Conservation (phyloP, 2,113 vertebrate species). For the Laterallus jamaicensis region DNA sequence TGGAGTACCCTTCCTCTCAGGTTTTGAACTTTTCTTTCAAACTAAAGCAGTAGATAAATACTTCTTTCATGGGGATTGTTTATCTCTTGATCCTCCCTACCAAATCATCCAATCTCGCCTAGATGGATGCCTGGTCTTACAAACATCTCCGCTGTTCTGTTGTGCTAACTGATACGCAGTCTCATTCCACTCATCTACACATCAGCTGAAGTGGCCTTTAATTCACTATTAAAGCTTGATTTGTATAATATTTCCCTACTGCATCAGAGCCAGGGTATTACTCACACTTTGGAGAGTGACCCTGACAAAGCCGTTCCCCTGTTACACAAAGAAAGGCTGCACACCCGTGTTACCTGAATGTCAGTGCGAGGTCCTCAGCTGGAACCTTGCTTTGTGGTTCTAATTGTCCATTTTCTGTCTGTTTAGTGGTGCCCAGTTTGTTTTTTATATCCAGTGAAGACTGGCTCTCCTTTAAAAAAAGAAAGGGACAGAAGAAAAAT, state of each 20-base stretch:
- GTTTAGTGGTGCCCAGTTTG: conserved; percentile 83
- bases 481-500: not conserved
- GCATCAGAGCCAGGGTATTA: not conserved
- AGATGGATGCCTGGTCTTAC: not conserved
- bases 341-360: conserved; percentile 81
- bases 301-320: not conserved
- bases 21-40: not conserved
- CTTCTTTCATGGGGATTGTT: not conserved
- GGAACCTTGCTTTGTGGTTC: conserved; percentile 85
- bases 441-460: conserved; percentile 89
- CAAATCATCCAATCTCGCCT: not conserved
- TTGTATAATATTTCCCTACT: not conserved
- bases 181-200: not conserved
- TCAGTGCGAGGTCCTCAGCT: conserved; percentile 86
- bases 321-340: not conserved
- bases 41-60: not conserved
- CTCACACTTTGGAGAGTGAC: not conserved
- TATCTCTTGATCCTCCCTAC: not conserved
- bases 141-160: not conserved
- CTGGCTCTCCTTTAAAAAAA: conserved; percentile 86
- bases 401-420: conserved; percentile 91
- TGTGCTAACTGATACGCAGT: not conserved
- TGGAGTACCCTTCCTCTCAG: not conserved
- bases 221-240: not conserved
- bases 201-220: not conserved